Base-by-base conservation (phyloP, 1,140 invertebrate genomes). In the Drosophila leontia region DNA sequence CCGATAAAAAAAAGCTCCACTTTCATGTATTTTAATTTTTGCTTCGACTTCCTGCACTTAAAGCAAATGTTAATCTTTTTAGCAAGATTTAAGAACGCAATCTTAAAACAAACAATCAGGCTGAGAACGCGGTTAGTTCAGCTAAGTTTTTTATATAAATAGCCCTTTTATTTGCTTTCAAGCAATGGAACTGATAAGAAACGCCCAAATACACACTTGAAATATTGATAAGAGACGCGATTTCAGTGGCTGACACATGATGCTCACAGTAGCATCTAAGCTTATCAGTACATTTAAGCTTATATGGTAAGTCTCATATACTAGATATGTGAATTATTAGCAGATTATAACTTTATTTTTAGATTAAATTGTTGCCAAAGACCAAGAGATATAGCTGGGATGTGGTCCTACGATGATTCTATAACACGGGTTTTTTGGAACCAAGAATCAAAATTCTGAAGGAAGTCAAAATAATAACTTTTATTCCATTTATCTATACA, bases 131-230 rank as follows among this genome's bases (percentile, higher is more conserved):
- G 5, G 48, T 19, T 56, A 13, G 1, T 19, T 39, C 12, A 19
- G 26, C n/a, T 58, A 4, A 5, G n/a, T 26, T 32, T 9, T 29
- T 42, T 34, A 15, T 34, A 59, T 34, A 63, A 63, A 41, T 15
- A 58, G 12, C 29, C 32, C 3, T 34, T 17, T 42, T 29, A 19
- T 17, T 29, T 29, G 26, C 11, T 26, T 12, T 37, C 12, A 19
- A 45, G 23, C 3, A 15, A 4, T 26, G 19, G 19, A 76, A 58
- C 51, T 76, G 75, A 76, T 78, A 77, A 69, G 57, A 77, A 76
- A 69, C 61, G n/a, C 45, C 47, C 19, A 47, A 45, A 50, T 29
- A 42, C 59, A 76, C 12, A 47, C n/a, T 44, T 29, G 41, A 29
- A 60, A 29, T 34, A 39, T 9, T 15, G 39, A 44, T 39, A 29